These are phyloP conservation scores for Coronaproctus castanopsis DNA, from an alignment of 2,888 invertebrate species.

Conservation along the genomic window DNA sequence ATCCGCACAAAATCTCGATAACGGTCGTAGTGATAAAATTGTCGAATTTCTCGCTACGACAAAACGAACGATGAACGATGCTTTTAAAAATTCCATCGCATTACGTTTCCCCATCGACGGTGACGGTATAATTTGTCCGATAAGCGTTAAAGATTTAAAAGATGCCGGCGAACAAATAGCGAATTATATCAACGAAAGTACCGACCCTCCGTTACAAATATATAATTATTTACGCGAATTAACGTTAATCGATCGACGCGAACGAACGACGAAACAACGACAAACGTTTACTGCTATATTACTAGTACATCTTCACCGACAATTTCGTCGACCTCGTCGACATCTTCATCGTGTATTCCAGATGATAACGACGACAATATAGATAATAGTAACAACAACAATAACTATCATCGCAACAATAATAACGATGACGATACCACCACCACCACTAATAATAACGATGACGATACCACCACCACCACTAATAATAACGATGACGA, in stretches of 20 bases:
- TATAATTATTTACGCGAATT: not conserved
- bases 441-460: not conserved
- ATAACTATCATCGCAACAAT: not conserved
- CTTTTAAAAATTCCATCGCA: not conserved
- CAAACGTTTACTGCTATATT: too few species aligned
- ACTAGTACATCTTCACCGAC: too few species aligned
- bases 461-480: not conserved
- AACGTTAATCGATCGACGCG: too few species aligned
- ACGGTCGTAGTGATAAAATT: conserved; percentile 4
- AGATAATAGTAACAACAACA: not conserved
- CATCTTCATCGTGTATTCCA: not conserved
- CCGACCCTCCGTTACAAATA: not conserved
- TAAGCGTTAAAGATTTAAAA: conserved; percentile 3
- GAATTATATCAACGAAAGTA: not conserved
- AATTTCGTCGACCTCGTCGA: not conserved
- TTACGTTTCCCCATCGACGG: conserved; percentile 2
- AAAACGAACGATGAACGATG: conserved; percentile 2
- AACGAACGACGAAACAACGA: not conserved
- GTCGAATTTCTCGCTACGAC: not conserved
- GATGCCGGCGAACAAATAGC: conserved; percentile 5
- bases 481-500: too few species aligned
- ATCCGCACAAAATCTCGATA: not conserved
- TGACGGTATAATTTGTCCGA: not conserved
- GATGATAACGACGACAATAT: not conserved
- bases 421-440: not conserved